Evolutionary conservation across 2,797 vertebrate species (phyloP).

Genomic region (Anolis apletophallus): DNA sequence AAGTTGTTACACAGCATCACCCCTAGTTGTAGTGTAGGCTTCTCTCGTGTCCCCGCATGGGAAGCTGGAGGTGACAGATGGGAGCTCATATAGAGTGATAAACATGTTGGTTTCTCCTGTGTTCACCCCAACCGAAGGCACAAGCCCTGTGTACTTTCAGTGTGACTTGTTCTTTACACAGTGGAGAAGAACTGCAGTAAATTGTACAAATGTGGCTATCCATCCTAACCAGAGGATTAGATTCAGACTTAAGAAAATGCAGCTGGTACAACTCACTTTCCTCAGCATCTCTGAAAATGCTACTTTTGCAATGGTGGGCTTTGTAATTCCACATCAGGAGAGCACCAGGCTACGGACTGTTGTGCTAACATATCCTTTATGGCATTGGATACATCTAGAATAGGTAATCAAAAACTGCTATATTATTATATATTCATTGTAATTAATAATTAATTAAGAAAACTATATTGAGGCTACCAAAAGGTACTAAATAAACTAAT

Average conservation of each 20-base stretch:
- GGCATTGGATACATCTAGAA: not conserved
- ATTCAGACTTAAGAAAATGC: not conserved
- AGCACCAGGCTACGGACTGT: not conserved
- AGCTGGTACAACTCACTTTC: not conserved
- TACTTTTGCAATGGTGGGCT: not conserved
- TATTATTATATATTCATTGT: not conserved
- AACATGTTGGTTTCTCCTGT: not conserved
- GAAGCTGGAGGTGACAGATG: too few relatives aligned
- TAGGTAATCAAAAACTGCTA: not conserved
- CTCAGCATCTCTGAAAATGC: not conserved
- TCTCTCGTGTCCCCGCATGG: too few relatives aligned
- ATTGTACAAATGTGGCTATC: not conserved
- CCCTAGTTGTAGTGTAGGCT: too few relatives aligned
- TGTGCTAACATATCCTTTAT: not conserved
- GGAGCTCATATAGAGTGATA: not conserved
- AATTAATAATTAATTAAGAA: slow-evolving; percentile 2
- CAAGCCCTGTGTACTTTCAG: not conserved
- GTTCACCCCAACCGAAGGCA: not conserved
- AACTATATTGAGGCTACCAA: not conserved
- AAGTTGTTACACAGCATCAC: too few relatives aligned
- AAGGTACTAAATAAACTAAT: slow-evolving; percentile 26
- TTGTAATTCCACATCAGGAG: not conserved
- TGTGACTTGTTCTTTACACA: slow-evolving; percentile 1
- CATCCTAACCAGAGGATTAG: not conserved
- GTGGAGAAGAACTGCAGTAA: not conserved